phyloP scores from a whole-genome alignment of 2,888 invertebrate genomes.

The Bugula neritina region DNA sequence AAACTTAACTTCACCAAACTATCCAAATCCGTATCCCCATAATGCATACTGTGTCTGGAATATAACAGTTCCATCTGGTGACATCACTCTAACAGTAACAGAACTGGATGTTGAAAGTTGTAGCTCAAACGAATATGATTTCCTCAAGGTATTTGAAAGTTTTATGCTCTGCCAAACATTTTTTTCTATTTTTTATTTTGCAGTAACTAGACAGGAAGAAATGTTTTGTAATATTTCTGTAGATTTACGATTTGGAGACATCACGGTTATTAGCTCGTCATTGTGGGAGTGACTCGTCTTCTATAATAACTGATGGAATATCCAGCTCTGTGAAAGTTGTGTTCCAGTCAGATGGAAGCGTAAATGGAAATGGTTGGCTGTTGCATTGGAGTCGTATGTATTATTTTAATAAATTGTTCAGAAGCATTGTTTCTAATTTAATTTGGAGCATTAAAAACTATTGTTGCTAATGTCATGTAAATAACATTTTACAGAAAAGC shows the following conservation, averaged over 20 bases:
- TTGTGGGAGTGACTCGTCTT: background rate
- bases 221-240: no score
- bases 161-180: no score
- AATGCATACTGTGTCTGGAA: constrained; percentile 47
- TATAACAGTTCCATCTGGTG: constrained; percentile 57
- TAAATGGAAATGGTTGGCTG: background rate
- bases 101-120: constrained; percentile 60
- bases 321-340: background rate
- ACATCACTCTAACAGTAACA: constrained; percentile 61
- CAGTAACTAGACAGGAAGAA: no score
- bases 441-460: no score
- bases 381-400: background rate
- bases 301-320: background rate
- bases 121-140: constrained; percentile 65
- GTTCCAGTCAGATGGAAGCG: background rate
- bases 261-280: background rate
- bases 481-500: background rate
- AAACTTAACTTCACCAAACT: constrained; percentile 40
- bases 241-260: background rate
- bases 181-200: no score
- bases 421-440: no score
- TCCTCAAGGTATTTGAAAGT: constrained; percentile 68
- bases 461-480: no score
- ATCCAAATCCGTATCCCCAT: constrained; percentile 41
- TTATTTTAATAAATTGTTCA: no score